Base-by-base conservation (phyloP, 2,797 vertebrate genomes). In the Coregonus sp. region DNA sequence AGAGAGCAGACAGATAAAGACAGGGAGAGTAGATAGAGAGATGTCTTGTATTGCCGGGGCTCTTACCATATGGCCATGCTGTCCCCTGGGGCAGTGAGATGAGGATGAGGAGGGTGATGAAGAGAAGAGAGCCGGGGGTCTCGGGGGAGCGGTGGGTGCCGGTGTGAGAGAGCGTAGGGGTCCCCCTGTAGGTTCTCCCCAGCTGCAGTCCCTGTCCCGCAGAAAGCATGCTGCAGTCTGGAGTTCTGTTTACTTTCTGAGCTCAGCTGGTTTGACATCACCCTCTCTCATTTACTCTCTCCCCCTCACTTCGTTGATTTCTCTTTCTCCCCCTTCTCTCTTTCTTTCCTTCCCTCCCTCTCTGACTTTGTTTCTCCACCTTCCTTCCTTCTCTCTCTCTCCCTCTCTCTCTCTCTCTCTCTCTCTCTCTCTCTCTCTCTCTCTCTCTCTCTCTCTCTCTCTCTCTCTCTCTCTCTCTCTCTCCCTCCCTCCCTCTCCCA, bases 191-290 rank as follows among this genome's bases (percentile, higher is more conserved):
- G 89, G 88, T 86, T 89, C 81, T 78, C 81, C 88, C 81, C 88
- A 86, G 90, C 87, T 89, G 88, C 78, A 79, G 81, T 89, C 78
- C 84, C 79, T 75, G 86, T 90, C 81, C 90, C 2, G 77, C 85
- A 88, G 90, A 92, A 92, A 92, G 92, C 94, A 95, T 95, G 94
- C 93, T 95, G 93, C 90, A 87, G 88, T 87, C 90, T 93, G 85
- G 85, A 93, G 86, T 87, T 94, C 93, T 95, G 93, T 95, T 95
- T 95, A 95, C 94, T 92, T 94, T 95, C 91, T 95, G 94, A 94
- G 91, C 91, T 91, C 92, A 95, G 93, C 93, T 94, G 84, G 82
- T 82, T 86, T 87, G 92, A 95, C 94, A 95, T 95, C 93, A 95
- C 92, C 88, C 88, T 89, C 88, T 79, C 82, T 86, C 79, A 56